Conservation (phyloP, 2,113 vertebrate species). For the Calypte anna region DNA sequence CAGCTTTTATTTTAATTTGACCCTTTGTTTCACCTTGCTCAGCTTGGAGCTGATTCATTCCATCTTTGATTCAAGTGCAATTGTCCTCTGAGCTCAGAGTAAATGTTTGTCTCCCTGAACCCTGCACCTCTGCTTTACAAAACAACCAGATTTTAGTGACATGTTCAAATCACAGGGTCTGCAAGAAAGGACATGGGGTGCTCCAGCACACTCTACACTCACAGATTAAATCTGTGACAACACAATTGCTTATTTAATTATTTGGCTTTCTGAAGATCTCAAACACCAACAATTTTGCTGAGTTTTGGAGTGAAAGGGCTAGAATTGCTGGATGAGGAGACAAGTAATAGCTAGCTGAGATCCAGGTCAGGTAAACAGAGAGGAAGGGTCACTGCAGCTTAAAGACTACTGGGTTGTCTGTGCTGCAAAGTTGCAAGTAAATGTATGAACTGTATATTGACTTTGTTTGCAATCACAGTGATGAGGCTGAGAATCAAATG, state of each 20-base stretch:
- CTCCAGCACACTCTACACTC: background rate
- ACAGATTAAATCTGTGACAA: background rate
- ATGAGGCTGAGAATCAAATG: background rate
- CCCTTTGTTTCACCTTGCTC: slow-evolving; percentile 15
- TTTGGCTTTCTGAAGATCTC: background rate
- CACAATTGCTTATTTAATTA: background rate
- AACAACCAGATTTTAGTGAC: background rate
- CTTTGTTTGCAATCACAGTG: background rate
- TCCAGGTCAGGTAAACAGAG: background rate
- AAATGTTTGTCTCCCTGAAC: background rate
- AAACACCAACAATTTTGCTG: background rate
- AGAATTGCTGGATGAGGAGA: background rate
- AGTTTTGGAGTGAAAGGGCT: background rate
- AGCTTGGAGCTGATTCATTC: background rate
- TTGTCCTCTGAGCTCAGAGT: background rate
- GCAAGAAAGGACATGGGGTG: background rate
- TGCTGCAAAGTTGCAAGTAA: background rate
- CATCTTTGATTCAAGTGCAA: background rate
- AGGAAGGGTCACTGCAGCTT: background rate
- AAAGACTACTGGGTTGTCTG: background rate
- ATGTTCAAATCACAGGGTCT: background rate
- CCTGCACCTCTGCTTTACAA: background rate
- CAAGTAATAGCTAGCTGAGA: background rate
- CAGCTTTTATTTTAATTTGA: slow-evolving; percentile 10
- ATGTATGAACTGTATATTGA: background rate